Evolutionary conservation across 2,888 invertebrate genomes (phyloP), one percentile per base, ranked within the genome.

Genomic region (Cactoblastis cactorum): DNA sequence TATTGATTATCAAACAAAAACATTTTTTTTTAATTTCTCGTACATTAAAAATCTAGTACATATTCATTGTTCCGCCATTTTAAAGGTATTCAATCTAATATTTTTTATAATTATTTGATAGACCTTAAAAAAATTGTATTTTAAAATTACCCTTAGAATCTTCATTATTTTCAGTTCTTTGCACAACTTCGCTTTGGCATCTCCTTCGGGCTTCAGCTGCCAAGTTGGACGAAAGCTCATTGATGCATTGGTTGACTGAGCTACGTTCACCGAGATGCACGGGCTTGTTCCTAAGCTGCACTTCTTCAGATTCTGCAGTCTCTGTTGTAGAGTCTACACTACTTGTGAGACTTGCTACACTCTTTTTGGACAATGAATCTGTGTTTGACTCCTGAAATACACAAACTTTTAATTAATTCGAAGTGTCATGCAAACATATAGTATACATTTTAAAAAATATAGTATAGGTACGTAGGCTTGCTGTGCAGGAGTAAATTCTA

Each of bases 241-340:
- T 94, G 62, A 94, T 93, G 73, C 94, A 94, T 78, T 94, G 93
- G 67, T 92, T 91, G 8, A 92, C 90, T 1, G 89, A 90, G 61
- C 81, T 90, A 50, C 89, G 74, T 56, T 90, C 90, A 1, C 79
- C 86, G 19, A 80, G 60, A 41, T 72, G 74, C 24, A 74, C 70
- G 1, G 83, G 78, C 56, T 86, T 89, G 32, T 63, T 77, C 53
- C 90, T 77, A 32, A 88, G 72, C 62, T 77, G 82, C 51, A 90
- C 88, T 53, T 85, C 84, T 54, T 88, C 83, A 58, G 63, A 64
- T 70, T 83, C 85, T 17, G 57, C 65, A 32, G 68, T 65, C 55
- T 84, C 86, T 8, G 71, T 59, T 19, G 74, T 68, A 9, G 80
- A 76, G 46, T 85, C 85, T 65, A 85, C 83, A 68, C 80, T 77